Base-by-base conservation (phyloP, 2,113 vertebrate genomes). In the Etheostoma cragini region DNA sequence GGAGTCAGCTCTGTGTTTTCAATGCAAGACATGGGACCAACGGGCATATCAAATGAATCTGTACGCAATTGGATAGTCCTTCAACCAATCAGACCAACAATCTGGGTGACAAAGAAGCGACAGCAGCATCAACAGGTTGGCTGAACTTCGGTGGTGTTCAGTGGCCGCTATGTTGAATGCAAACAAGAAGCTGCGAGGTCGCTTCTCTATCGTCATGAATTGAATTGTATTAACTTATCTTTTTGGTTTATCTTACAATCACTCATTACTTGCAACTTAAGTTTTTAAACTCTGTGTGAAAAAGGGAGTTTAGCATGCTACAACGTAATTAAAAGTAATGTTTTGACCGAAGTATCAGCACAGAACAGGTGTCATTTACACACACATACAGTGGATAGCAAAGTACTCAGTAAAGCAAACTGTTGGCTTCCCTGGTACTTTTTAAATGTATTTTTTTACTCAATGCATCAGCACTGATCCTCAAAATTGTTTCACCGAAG, bases 251-350 rank as follows among this genome's bases (percentile, higher is more conserved):
- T 62, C 21, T 24, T 10, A 24, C 5, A 2, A 3, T 1, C n/a
- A 38, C 42, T 71, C 38, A 82, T 46, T 77, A 64, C 21, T 50
- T 67, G 12, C 10, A 54, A 30, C 35, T 38, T 13, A 61, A 61
- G 35, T 47, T 53, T 33, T 19, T 30, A 42, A 6, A 42, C 21
- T 68, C 21, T 47, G 35, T 54, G 54, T 63, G 5, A n/a, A 75
- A 49, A 69, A 62, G 61, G 53, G 6, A 13, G 0, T 22, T 49
- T 1, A 38, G 64, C 54, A 10, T 30, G 24, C 26, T 77, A 0
- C 8, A 38, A 38, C 8, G 8, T 19, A 38, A 56, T 60, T 4
- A 26, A 52, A 49, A 46, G 22, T 21, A 49, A n/a, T 68, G 24
- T 1, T 0, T 21, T 14, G 16, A 53, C 26, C 35, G 8, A 62